Evolutionary conservation across 2,113 vertebrate genomes (phyloP).

Genomic region (Procavia capensis): DNA sequence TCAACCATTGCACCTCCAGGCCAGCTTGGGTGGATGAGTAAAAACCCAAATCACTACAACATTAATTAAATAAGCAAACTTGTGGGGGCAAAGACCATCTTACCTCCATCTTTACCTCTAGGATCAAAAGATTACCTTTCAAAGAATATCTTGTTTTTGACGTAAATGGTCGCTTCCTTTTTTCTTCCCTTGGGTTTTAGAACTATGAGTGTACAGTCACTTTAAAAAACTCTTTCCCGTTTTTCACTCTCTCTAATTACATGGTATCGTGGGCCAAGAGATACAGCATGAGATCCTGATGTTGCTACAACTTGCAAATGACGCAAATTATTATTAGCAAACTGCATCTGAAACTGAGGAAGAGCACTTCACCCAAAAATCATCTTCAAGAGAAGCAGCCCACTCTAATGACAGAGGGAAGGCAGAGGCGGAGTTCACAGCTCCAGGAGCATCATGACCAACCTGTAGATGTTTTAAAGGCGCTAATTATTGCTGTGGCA

Average conservation of each 20-base stretch:
- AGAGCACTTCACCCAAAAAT: slow-evolving; percentile 47
- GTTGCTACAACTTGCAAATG: slow-evolving; percentile 72
- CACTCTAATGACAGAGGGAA: slow-evolving; percentile 10
- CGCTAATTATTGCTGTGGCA: background rate
- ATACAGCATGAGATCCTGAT: slow-evolving; percentile 61
- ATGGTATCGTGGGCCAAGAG: slow-evolving; percentile 62
- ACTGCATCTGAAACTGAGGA: slow-evolving; percentile 71
- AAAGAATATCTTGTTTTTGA: background rate
- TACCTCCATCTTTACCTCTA: background rate
- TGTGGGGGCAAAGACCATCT: background rate
- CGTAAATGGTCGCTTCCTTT: background rate
- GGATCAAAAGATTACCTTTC: background rate
- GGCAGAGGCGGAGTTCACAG: slow-evolving; percentile 21
- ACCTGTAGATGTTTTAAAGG: slow-evolving; percentile 53
- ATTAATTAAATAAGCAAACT: background rate
- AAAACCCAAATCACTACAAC: background rate
- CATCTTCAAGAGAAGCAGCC: slow-evolving; percentile 47
- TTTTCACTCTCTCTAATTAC: slow-evolving; percentile 70
- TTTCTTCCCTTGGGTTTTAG: slow-evolving; percentile 44
- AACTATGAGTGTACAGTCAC: slow-evolving; percentile 8
- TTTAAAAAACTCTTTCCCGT: slow-evolving; percentile 48
- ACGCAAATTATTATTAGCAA: slow-evolving; percentile 64
- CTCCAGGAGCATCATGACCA: background rate
- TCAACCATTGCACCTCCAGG: background rate
- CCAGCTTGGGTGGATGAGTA: background rate